A percentile compares a stretch with the other conserved stretches of the same genome.
These are phyloP conservation scores for Pristis pectinata DNA, from an alignment of 2,797 vertebrate genomes.

Conservation along the genomic window DNA sequence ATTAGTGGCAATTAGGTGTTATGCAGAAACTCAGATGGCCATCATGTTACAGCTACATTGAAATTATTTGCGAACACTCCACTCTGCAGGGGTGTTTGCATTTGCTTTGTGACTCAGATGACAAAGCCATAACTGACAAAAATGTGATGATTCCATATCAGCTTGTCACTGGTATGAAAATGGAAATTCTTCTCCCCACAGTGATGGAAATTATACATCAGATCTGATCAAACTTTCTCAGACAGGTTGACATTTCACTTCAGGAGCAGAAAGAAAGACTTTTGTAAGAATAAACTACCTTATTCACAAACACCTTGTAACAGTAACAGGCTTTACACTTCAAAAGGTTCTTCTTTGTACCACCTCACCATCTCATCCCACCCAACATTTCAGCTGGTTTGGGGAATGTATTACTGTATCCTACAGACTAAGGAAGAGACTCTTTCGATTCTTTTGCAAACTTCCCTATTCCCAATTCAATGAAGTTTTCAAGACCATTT, in stretches of 20 bases:
- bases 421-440: neutral
- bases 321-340: neutral
- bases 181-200: neutral
- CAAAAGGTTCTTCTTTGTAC: neutral
- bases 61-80: neutral
- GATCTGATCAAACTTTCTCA: conserved; percentile 2
- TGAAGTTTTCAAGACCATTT: neutral
- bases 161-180: neutral
- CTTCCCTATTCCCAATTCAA: neutral
- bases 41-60: neutral
- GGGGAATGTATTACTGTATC: neutral
- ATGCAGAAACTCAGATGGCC: neutral
- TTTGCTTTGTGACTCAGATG: neutral
- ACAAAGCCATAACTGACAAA: neutral
- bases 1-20: neutral
- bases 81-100: neutral
- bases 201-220: conserved; percentile 12
- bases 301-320: neutral
- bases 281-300: neutral
- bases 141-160: neutral
- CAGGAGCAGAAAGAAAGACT: neutral
- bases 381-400: neutral
- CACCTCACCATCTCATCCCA: neutral
- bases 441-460: neutral
- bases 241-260: conserved; percentile 21